Percentiles rank a stretch among this genome's conserved stretches.
Evolutionary conservation across 2,113 vertebrate species (phyloP).

Genomic region (Python bivittatus): DNA sequence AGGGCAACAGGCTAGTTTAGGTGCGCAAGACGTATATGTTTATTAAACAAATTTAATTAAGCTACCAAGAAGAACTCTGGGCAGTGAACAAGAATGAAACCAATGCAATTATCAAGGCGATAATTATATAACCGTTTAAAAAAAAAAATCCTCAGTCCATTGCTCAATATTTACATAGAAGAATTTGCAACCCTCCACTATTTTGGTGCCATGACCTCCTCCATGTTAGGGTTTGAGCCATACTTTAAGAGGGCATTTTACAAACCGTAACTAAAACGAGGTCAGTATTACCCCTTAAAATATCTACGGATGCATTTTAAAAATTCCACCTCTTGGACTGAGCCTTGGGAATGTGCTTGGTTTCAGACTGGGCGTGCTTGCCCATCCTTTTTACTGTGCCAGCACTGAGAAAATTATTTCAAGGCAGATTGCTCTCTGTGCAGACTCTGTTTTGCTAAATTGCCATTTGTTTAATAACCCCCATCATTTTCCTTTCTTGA

Average conservation of each 20-base stretch:
- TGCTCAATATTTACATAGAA: neutral
- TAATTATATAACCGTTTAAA: too few species aligned
- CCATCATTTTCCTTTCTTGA: conserved; percentile 48
- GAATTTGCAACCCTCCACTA: neutral
- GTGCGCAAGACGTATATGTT: neutral
- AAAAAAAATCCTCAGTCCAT: neutral
- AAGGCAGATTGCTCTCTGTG: neutral
- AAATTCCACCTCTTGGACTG: conserved; percentile 38
- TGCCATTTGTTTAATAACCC: conserved; percentile 47
- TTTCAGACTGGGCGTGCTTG: conserved; percentile 51
- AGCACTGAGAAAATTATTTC: conserved; percentile 46
- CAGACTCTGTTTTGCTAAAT: conserved; percentile 43
- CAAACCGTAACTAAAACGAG: conserved; percentile 41
- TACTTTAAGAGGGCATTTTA: neutral
- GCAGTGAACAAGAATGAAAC: neutral
- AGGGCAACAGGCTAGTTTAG: neutral
- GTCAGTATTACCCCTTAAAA: conserved; percentile 4
- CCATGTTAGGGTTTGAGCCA: neutral
- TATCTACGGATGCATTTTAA: neutral
- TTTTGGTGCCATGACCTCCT: neutral
- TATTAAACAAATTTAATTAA: neutral
- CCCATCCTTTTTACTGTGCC: conserved; percentile 51
- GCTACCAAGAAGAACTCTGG: neutral
- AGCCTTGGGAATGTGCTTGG: conserved; percentile 45
- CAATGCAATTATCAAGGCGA: neutral